These are phyloP conservation scores for Halyomorpha halys DNA, from an alignment of 1,140 invertebrate species.

Conservation along the genomic window DNA sequence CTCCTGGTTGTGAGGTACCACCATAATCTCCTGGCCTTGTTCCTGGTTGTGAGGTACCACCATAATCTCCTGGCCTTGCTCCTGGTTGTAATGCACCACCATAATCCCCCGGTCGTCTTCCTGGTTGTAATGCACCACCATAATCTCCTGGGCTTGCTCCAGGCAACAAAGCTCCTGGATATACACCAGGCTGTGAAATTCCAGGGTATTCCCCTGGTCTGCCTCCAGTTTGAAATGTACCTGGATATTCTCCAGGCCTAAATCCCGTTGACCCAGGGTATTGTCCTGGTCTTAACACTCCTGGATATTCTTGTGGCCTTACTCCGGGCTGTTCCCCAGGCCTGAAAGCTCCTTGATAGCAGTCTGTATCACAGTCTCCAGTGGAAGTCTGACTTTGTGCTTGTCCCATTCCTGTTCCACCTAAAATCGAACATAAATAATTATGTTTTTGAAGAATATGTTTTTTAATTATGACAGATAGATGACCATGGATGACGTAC, in stretches of 20 bases:
- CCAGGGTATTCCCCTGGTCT: slow-evolving; percentile 26
- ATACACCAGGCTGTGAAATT: slow-evolving; percentile 19
- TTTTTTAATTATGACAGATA: no score
- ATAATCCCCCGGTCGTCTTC: slow-evolving; percentile 22
- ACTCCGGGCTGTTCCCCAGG: slow-evolving; percentile 17
- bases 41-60: slow-evolving; percentile 16
- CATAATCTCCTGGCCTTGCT: slow-evolving; percentile 23
- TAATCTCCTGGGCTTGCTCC: slow-evolving; percentile 23
- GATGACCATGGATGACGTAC: no score
- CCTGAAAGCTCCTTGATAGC: slow-evolving; percentile 27
- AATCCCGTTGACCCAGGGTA: not conserved
- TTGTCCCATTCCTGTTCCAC: slow-evolving; percentile 96
- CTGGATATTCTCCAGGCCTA: slow-evolving; percentile 12
- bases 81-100: slow-evolving; percentile 17
- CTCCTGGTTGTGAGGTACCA: slow-evolving; percentile 9
- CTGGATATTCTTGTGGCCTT: slow-evolving; percentile 23
- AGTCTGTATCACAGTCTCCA: slow-evolving; percentile 38
- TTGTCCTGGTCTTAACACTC: slow-evolving; percentile 24
- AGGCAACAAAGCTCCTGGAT: slow-evolving; percentile 26
- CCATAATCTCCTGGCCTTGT: slow-evolving; percentile 22
- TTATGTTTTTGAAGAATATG: no score
- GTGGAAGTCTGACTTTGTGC: slow-evolving; percentile 56
- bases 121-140: slow-evolving; percentile 23
- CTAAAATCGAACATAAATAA: no score
- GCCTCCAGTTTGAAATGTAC: slow-evolving; percentile 24